Base-by-base conservation (phyloP, 2,113 vertebrate genomes). In the Leptobrachium leishanense region DNA sequence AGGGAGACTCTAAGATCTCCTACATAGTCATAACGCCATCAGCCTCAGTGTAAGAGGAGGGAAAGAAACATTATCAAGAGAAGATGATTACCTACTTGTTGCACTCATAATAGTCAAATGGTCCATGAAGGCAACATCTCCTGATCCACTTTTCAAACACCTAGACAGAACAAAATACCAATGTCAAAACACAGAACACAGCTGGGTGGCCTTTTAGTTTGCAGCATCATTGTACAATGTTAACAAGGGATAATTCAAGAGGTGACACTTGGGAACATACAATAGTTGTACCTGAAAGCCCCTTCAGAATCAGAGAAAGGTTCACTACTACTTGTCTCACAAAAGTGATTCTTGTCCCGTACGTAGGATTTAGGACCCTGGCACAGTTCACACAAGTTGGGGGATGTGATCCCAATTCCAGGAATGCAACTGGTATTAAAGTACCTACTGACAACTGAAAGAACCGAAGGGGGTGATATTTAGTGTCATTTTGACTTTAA, bases 121-220 rank as follows among this genome's bases (percentile, higher is more conserved):
- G 85, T 96, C 95, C 85, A 96, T 87, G 86, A 97, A 97, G 50
- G 95, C 95, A 80, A 96, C 93, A 82, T 96, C 95, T 69, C 93
- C 94, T 44, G 84, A 83, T 39, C 92, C 91, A 15, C 85, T 89
- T 80, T 89, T 90, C 69, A 96, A 88, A 88, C 96, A 96, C 81
- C 96, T 97, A 84, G 9, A 81, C 59, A 62, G 76, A 84, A 67
- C 83, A 2, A 77, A 12, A 59, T 1, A 3, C 8, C 9, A 12
- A 4, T 50, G 46, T 50, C 46, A 50, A 5, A 1, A 31, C 20
- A 31, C 20, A 1, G 20, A 31, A 31, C 20, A 31, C 20, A 31
- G 20, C 20, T 31, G 20, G 20, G 20, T 31, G 20, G 20, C 20
- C 20, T 31, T 31, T 31, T 31, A 31, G 20, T 31, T 31, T 31